phyloP scores from a whole-genome alignment of 2,113 vertebrate species.

The Oreochromis tanganicae region DNA sequence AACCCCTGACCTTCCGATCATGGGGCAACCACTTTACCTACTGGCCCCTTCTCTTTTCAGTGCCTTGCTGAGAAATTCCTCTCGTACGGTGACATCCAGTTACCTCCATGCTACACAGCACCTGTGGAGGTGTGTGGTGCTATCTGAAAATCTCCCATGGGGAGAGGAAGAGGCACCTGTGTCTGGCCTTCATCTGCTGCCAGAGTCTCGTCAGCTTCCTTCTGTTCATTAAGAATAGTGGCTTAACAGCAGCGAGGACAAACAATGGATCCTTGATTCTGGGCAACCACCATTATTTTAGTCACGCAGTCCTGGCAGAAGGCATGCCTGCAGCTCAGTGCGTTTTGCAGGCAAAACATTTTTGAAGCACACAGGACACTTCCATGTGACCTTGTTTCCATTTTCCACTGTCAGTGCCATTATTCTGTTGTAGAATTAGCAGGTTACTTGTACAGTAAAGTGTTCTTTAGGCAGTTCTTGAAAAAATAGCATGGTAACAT shows the following conservation, averaged over 20 bases:
- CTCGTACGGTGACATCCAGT: fast-evolving
- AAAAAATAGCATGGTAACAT: not conserved
- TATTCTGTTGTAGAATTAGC: not conserved
- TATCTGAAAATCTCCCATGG: not conserved
- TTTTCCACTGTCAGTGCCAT: not conserved
- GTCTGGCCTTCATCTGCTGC: not conserved
- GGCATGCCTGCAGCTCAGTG: not conserved
- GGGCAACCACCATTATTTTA: not conserved
- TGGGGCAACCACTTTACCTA: not conserved
- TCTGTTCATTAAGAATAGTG: not conserved
- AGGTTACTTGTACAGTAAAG: not conserved
- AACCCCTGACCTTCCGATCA: not conserved
- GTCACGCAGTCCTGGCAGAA: not conserved
- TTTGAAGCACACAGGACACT: not conserved
- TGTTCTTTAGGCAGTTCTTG: not conserved
- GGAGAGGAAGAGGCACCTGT: not conserved
- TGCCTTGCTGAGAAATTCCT: not conserved
- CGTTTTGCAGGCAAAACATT: not conserved
- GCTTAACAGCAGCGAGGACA: not conserved
- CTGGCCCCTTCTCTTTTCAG: not conserved
- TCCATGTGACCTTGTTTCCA: not conserved
- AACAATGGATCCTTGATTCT: not conserved
- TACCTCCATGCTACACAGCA: not conserved
- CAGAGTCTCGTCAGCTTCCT: not conserved
- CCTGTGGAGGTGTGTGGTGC: not conserved